Conservation (phyloP, 2,113 vertebrate genomes). For the Saccopteryx bilineata region DNA sequence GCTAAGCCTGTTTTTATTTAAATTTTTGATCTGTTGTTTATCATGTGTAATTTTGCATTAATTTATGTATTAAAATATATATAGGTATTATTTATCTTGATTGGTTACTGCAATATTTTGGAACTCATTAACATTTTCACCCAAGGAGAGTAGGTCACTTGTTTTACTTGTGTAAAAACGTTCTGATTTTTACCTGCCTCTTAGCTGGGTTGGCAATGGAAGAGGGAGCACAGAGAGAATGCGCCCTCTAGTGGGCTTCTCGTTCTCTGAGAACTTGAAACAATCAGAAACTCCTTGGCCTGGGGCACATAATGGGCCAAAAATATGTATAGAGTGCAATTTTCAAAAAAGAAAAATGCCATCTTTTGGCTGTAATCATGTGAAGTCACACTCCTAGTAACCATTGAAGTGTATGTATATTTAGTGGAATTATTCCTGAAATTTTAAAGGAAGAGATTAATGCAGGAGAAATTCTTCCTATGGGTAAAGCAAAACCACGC, state of each 20-base stretch:
- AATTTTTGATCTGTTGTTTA: background rate
- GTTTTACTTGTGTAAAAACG: background rate
- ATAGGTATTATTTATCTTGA: conserved; percentile 13
- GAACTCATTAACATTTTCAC: background rate
- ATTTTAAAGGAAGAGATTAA: conserved; percentile 32
- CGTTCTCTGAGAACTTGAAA: background rate
- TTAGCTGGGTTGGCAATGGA: background rate
- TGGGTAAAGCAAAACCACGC: conserved; percentile 64
- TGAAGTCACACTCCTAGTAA: background rate
- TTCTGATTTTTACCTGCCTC: background rate
- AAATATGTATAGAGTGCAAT: background rate
- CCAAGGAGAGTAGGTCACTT: background rate
- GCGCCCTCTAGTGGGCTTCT: background rate
- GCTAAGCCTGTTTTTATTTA: background rate
- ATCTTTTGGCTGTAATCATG: background rate
- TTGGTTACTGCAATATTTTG: background rate
- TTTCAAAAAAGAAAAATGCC: conserved; percentile 47
- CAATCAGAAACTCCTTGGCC: background rate
- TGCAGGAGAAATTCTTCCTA: conserved; percentile 63
- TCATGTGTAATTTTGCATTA: conserved; percentile 6
- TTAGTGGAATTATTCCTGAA: conserved; percentile 59
- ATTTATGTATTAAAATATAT: background rate
- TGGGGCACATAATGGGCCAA: background rate
- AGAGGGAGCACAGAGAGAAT: background rate
- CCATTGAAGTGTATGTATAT: background rate